Conservation (phyloP, 1,140 invertebrate species). For the Tetramorium alpestre region DNA sequence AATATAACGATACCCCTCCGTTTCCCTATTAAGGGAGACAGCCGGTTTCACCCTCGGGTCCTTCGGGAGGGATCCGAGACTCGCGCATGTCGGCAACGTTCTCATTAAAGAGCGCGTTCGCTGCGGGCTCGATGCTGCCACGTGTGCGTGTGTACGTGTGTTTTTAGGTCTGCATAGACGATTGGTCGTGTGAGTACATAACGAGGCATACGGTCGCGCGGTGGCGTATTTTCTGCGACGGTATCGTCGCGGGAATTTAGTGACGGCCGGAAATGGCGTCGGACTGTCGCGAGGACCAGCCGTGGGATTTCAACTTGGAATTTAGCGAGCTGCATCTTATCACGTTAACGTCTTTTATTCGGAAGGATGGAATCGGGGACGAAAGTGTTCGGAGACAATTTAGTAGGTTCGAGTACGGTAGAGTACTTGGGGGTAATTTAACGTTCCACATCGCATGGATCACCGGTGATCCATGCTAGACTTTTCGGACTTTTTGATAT, state of each 20-base stretch:
- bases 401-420: not conserved
- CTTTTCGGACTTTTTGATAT: too few relatives aligned
- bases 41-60: conserved; percentile 13
- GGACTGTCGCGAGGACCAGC: not conserved
- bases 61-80: conserved; percentile 2
- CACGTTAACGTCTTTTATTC: not conserved
- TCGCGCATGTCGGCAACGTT: conserved; percentile 23
- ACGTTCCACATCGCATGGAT: too few relatives aligned
- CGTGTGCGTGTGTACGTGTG: not conserved
- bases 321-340: conserved; percentile 7
- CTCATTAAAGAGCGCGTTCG: conserved; percentile 50
- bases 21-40: conserved; percentile 27
- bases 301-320: conserved; percentile 4
- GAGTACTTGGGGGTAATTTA: not conserved
- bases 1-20: conserved; percentile 41
- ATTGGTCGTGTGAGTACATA: conserved; percentile 4
- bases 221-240: conserved; percentile 33
- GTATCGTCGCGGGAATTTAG: conserved; percentile 53
- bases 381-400: not conserved
- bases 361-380: not conserved
- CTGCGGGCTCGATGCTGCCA: not conserved
- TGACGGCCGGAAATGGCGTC: conserved; percentile 43
- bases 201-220: conserved; percentile 6
- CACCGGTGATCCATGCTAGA: too few relatives aligned
- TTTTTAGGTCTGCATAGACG: not conserved